phyloP scores from a whole-genome alignment of 2,113 vertebrate species.

The Meles meles region DNA sequence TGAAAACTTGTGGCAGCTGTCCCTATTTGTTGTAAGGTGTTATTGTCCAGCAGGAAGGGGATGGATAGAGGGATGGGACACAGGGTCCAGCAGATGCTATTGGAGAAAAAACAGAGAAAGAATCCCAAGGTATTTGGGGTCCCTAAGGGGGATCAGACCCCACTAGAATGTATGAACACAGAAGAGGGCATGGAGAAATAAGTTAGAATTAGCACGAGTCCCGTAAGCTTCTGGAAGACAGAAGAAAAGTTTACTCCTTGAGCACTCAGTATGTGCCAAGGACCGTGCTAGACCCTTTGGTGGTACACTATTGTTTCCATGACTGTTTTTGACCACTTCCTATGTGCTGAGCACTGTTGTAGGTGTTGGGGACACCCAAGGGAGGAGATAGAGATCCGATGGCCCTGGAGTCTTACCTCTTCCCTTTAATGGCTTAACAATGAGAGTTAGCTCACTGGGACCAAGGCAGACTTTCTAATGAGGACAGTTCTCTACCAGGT shows the following conservation, averaged over 20 bases:
- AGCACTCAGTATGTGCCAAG: background rate
- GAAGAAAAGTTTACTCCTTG: background rate
- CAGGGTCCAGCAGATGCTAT: background rate
- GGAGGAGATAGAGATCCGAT: background rate
- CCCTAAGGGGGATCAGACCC: background rate
- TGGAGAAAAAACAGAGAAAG: background rate
- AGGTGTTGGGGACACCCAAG: background rate
- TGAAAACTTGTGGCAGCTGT: background rate
- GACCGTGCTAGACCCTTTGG: background rate
- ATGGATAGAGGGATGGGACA: background rate
- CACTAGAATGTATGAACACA: fast-evolving
- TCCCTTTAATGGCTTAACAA: background rate
- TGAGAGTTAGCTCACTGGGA: background rate
- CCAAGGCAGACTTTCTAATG: background rate
- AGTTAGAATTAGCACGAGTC: background rate
- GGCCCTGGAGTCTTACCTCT: background rate
- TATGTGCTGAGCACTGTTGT: background rate
- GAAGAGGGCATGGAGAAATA: background rate
- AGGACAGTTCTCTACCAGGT: background rate
- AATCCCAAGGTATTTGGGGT: background rate
- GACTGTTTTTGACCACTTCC: background rate
- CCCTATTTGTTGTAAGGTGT: background rate
- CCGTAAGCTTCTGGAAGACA: background rate
- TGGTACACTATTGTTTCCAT: background rate
- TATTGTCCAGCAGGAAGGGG: background rate